Base-by-base conservation (phyloP, 2,113 vertebrate species). In the Rhegmatorhina hoffmannsi region DNA sequence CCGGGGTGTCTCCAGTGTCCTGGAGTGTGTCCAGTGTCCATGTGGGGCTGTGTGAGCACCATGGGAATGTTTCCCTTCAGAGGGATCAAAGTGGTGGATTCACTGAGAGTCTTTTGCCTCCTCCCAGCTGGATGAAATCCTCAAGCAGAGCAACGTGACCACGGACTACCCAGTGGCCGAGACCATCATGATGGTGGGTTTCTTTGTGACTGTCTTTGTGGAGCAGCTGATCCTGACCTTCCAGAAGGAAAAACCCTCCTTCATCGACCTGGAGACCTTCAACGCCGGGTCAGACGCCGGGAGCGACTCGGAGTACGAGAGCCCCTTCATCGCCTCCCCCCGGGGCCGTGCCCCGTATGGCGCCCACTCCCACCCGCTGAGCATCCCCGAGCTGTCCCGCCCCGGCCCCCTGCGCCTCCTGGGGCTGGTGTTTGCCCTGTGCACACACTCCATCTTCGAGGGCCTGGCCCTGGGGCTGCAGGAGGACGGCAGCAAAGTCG, bases 231-330 rank as follows among this genome's bases (percentile, higher is more conserved):
- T 99, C 55, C 96, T 99, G 78, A 99, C 98, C 63, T 98, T 99
- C 92, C 98, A 98, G 95, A 99, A 98, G 95, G 98, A 99, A 91
- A 98, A 98, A 19, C 99, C 99, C 0, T 98, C 99, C 36, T 99
- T 99, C 96, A 99, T 99, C 17, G 98, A 99, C 98, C 94, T 99
- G 82, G 99, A 99, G 95, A 99, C 99, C 23, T 99, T 99, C 97
- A 99, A 99, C 2, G 98, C 98, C 0, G 98, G 98, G 34, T 99
- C 99, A 0, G 99, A 99, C 10, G 98, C 73, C 0, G 99, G 99
- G 84, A 99, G 99, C 1, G 99, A 99, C 98, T 99, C 99, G 0
- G 99, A 99, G 77, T 98, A 98, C 0, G 99, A 99, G 94, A 98
- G 98, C 5, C 99, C 99, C 24, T 99, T 99, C 95, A 97, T 99